Evolutionary conservation across 2,797 vertebrate species (phyloP), one percentile per base, ranked within the genome.

Genomic region (Bucorvus abyssinicus): DNA sequence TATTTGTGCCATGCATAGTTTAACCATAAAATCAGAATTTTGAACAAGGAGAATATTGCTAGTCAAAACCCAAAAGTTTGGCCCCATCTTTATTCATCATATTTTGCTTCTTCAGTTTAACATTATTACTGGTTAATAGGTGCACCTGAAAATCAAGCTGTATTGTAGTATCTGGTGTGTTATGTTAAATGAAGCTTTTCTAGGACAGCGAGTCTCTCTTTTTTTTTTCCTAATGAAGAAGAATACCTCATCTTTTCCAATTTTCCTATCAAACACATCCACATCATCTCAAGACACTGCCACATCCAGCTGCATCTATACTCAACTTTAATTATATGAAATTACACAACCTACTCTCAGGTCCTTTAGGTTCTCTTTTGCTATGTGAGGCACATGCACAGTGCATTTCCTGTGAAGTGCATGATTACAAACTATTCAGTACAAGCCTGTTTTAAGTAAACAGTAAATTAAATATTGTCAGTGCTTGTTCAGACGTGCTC

Each of bases 121-220:
- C 95, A 84, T 96, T 98, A 97, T 97, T 97, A 95, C 97, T 97
- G 50, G 92, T 95, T 98, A 98, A 97, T 98, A 95, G 95, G 93
- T 92, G 82, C 96, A 98, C 97, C 97, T 97, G 97, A 98, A 98
- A 98, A 97, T 97, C 97, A 97, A 97, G 97, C 97, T 95, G 81
- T 96, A 97, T 97, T 97, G 97, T 97, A 93, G 84, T 94, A 95
- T 96, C 96, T 97, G 93, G 74, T 97, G 95, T 2, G 55, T 95
- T 96, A 95, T 45, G 70, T 97, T 98, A 98, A 97, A 97, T 95
- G 88, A 91, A 91, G 97, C 96, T 97, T 97, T 97, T 97, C 93
- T 96, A 95, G 65, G 94, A 85, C 91, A 95, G 94, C 68, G 93
- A 96, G 91, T 91, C 91, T 97, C 90, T 63, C 94, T 95, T 89